A percentile compares a stretch with the other conserved stretches of the same genome.
Evolutionary conservation across 2,113 vertebrate genomes (phyloP).

Genomic region (Lophura nycthemera): DNA sequence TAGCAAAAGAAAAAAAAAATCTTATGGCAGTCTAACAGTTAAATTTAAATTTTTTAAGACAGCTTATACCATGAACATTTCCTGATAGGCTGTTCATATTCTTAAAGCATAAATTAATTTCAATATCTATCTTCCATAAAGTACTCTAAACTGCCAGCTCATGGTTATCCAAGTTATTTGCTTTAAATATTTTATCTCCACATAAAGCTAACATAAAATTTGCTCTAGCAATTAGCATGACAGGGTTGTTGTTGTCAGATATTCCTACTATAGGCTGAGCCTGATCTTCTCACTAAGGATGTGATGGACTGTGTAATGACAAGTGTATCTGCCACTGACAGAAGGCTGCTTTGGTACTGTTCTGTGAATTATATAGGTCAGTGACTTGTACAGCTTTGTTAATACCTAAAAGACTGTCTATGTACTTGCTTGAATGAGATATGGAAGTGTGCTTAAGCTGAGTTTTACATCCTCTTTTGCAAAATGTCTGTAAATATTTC

Average conservation of each 20-base stretch:
- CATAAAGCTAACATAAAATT: slow-evolving; percentile 13
- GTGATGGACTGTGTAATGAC: not conserved
- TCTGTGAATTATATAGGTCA: slow-evolving; percentile 35
- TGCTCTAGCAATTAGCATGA: slow-evolving; percentile 38
- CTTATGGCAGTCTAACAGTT: not conserved
- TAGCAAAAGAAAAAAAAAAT: not conserved
- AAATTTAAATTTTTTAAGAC: slow-evolving; percentile 20
- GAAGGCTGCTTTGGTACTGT: not conserved
- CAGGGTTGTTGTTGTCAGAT: not conserved
- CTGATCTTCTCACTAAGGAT: not conserved
- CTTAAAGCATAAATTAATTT: slow-evolving; percentile 45
- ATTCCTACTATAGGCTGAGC: not conserved
- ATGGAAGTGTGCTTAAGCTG: slow-evolving; percentile 20
- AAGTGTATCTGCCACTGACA: slow-evolving; percentile 32
- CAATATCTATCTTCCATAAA: slow-evolving; percentile 23
- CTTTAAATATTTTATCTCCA: slow-evolving; percentile 44
- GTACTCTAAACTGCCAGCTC: not conserved
- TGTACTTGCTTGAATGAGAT: not conserved
- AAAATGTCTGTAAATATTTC: slow-evolving; percentile 25
- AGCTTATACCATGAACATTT: not conserved
- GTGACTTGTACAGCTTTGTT: slow-evolving; percentile 1
- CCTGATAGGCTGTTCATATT: not conserved
- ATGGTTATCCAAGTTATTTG: slow-evolving; percentile 18
- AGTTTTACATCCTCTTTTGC: slow-evolving; percentile 42
- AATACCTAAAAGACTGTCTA: not conserved